A percentile compares a stretch with the other conserved stretches of the same genome.
Conservation (phyloP, 2,797 vertebrate species). For the Galago senegalensis region DNA sequence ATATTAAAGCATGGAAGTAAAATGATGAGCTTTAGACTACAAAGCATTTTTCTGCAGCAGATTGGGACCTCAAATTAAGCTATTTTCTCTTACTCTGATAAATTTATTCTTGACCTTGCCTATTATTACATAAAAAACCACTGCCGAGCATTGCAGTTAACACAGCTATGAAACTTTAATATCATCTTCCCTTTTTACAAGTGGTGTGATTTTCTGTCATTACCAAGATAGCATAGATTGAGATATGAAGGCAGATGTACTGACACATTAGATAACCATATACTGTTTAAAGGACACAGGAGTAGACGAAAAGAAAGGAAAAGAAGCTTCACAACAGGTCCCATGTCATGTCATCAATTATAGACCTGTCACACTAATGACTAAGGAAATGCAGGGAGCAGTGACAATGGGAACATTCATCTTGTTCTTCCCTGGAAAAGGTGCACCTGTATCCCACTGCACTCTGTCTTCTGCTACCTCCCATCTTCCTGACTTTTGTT, state of each 20-base stretch:
- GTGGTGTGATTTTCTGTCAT: conserved; percentile 84
- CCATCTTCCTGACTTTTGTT: conserved; percentile 81
- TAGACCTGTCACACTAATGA: conserved; percentile 90
- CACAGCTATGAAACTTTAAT: conserved; percentile 83
- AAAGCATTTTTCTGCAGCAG: conserved; percentile 78
- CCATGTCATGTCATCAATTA: conserved; percentile 90
- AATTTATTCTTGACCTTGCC: conserved; percentile 85
- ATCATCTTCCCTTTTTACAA: conserved; percentile 80
- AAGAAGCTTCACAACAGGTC: conserved; percentile 87
- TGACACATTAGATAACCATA: conserved; percentile 79
- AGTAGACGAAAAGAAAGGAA: conserved; percentile 83
- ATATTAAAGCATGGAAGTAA: conserved; percentile 74
- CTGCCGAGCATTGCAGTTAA: conserved; percentile 78
- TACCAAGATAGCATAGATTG: conserved; percentile 72
- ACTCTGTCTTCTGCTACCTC: conserved; percentile 88
- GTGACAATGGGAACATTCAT: conserved; percentile 90
- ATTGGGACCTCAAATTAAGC: conserved; percentile 83
- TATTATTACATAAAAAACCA: conserved; percentile 80
- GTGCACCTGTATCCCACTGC: conserved; percentile 87
- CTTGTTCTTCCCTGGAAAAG: conserved; percentile 87
- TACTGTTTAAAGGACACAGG: conserved; percentile 84
- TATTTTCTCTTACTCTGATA: conserved; percentile 83
- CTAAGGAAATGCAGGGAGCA: conserved; percentile 85
- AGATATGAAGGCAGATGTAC: conserved; percentile 79
- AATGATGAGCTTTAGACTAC: conserved; percentile 80